Conservation (phyloP, 1,140 invertebrate species). For the Heterodera carotae region DNA sequence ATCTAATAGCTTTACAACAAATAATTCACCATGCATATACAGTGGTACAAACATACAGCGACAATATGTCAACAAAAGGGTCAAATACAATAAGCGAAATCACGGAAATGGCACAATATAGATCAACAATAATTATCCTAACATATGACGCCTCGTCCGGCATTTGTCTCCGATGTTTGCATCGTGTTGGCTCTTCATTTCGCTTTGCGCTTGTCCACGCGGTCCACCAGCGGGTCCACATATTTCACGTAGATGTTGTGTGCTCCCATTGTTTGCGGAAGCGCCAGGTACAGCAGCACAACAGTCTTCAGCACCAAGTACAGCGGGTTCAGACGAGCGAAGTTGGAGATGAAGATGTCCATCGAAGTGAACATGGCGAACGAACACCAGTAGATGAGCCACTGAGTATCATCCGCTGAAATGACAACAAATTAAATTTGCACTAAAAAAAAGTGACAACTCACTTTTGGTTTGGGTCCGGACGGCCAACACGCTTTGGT, state of each 20-base stretch:
- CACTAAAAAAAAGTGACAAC: background rate
- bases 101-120: too few species aligned
- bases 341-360: constrained; percentile 3
- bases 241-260: constrained; percentile 13
- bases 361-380: constrained; percentile 16
- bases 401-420: constrained; percentile 27
- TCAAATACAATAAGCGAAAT: too few species aligned
- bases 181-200: background rate
- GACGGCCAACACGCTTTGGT: constrained; percentile 71
- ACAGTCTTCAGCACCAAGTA: constrained; percentile 12
- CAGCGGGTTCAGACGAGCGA: background rate
- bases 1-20: too few species aligned
- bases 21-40: too few species aligned
- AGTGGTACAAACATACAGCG: too few species aligned
- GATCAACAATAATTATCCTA: too few species aligned
- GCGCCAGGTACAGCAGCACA: constrained; percentile 10
- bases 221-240: background rate
- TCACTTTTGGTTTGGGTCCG: background rate
- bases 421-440: background rate
- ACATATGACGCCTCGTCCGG: too few species aligned
- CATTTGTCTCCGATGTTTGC: too few species aligned
- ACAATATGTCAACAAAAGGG: too few species aligned
- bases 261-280: constrained; percentile 17
- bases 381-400: constrained; percentile 18
- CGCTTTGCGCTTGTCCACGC: background rate